Percentiles rank a stretch among this genome's conserved stretches.
These are phyloP conservation scores for Drosophila rellima DNA, from an alignment of 2,888 invertebrate genomes.

Conservation along the genomic window DNA sequence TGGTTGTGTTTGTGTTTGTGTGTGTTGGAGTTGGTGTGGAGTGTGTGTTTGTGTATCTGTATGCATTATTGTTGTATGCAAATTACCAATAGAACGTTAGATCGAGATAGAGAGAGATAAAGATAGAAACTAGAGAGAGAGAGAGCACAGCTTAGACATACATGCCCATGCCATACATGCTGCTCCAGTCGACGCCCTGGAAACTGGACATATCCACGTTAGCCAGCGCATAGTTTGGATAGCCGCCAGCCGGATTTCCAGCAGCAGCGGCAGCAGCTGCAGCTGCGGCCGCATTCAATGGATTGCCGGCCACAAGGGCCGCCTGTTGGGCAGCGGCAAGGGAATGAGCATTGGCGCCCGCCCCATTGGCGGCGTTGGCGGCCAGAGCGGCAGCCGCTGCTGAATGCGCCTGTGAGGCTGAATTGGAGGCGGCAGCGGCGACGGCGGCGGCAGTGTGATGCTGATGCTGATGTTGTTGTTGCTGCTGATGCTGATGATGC, in stretches of 20 bases:
- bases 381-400: constrained; percentile 75
- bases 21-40: background rate
- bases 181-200: constrained; percentile 96
- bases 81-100: constrained; percentile 35
- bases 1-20: background rate
- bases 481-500: constrained; percentile 73
- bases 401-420: constrained; percentile 86
- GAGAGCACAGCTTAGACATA: constrained; percentile 88
- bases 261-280: constrained; percentile 87
- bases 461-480: constrained; percentile 64
- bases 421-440: constrained; percentile 64
- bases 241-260: constrained; percentile 89
- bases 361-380: constrained; percentile 77
- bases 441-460: constrained; percentile 63
- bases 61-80: constrained; percentile 43
- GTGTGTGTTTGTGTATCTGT: constrained; percentile 27
- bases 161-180: constrained; percentile 97
- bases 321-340: constrained; percentile 86
- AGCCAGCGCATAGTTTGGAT: constrained; percentile 92
- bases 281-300: constrained; percentile 87
- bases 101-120: constrained; percentile 8
- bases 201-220: constrained; percentile 97
- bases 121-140: background rate
- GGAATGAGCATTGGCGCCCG: constrained; percentile 77
- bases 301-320: constrained; percentile 80